Conservation (phyloP, 2,113 vertebrate species). For the Murina feae region DNA sequence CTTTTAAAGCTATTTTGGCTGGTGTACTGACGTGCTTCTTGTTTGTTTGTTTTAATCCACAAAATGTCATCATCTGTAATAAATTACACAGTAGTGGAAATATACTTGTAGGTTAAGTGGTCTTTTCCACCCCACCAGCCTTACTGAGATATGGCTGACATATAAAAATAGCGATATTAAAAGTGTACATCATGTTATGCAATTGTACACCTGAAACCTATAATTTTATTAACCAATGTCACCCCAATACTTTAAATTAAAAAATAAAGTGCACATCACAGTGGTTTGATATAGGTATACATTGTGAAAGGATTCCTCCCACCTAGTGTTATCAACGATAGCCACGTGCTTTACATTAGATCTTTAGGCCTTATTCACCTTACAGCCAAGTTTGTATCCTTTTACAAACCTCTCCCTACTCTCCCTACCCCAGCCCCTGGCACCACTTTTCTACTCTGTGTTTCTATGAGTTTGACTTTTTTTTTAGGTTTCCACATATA, state of each 20-base stretch:
- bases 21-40: neutral
- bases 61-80: conserved; percentile 46
- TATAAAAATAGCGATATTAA: neutral
- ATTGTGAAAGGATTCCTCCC: no score
- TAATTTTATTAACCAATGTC: neutral
- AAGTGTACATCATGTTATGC: neutral
- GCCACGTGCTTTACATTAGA: no score
- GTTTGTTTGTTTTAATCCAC: neutral
- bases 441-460: no score
- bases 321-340: no score
- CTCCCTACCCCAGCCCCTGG: no score
- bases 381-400: no score
- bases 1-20: neutral
- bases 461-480: no score
- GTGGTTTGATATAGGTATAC: no score
- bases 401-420: no score
- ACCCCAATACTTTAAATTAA: neutral
- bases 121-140: neutral
- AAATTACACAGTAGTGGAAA: neutral
- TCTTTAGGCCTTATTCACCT: no score
- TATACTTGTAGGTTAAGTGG: neutral
- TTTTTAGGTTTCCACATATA: no score
- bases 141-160: neutral
- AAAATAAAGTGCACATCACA: no score
- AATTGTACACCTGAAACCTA: neutral